Percentiles rank a stretch among this genome's conserved stretches.
Conservation (phyloP, 2,888 invertebrate species). For the Erannis defoliaria region DNA sequence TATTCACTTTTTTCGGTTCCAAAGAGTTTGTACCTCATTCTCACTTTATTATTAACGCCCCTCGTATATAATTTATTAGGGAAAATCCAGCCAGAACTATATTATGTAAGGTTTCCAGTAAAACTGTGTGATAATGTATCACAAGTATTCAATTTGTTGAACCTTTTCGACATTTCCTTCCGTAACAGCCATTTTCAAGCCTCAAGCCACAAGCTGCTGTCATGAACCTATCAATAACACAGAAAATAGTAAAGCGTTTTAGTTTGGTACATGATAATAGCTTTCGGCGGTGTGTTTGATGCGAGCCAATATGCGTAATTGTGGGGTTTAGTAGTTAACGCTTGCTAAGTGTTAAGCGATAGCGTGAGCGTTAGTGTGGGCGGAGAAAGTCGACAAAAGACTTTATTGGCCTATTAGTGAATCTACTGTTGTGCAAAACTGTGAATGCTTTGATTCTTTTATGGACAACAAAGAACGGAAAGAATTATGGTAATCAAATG, state of each 20-base stretch:
- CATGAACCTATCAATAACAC: conserved; percentile 48
- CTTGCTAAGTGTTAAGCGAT: conserved; percentile 55
- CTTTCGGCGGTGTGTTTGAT: conserved; percentile 74
- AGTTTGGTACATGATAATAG: conserved; percentile 76
- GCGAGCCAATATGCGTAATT: conserved; percentile 84
- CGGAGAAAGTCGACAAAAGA: conserved; percentile 47
- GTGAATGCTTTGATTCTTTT: conserved; percentile 23
- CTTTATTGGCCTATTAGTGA: conserved; percentile 37
- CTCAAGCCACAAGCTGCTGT: conserved; percentile 25
- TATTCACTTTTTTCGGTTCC: too few species aligned
- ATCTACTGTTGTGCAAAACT: conserved; percentile 25
- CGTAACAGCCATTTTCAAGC: not conserved
- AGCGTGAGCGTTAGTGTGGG: conserved; percentile 49
- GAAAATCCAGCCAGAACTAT: too few species aligned
- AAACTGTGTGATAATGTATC: too few species aligned
- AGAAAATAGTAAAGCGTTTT: conserved; percentile 71
- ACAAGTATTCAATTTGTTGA: too few species aligned
- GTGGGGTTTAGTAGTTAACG: conserved; percentile 75
- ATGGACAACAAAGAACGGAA: conserved; percentile 21
- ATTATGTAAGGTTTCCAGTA: too few species aligned
- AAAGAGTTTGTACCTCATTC: too few species aligned
- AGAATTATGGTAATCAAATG: conserved; percentile 1
- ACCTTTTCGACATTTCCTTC: not conserved
- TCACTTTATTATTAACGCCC: too few species aligned
- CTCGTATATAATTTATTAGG: too few species aligned